These are phyloP conservation scores for Morelia viridis DNA, from an alignment of 2,797 vertebrate species.

Conservation along the genomic window DNA sequence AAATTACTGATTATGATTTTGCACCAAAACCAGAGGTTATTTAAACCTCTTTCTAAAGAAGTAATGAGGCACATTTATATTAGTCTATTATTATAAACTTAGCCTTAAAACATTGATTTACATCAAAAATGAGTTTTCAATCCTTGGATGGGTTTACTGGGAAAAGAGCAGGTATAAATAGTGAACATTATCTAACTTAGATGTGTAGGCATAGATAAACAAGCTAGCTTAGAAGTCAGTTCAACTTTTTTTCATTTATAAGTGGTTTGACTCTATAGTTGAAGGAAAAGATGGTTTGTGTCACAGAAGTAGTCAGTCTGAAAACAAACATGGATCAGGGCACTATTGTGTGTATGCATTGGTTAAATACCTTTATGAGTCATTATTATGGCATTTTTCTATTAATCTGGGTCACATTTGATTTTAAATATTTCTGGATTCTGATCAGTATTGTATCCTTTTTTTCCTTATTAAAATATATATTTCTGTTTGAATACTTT, in stretches of 20 bases:
- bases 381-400: background rate
- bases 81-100: background rate
- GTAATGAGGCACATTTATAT: background rate
- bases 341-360: background rate
- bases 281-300: background rate
- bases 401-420: background rate
- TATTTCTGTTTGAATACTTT: conserved; percentile 21
- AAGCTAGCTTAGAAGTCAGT: background rate
- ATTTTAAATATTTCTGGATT: background rate
- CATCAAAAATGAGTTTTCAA: background rate
- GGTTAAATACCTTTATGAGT: background rate
- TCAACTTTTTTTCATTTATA: background rate
- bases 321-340: background rate
- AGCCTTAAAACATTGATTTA: background rate
- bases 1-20: background rate
- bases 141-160: background rate
- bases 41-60: background rate
- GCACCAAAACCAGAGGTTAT: background rate
- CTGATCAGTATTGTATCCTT: background rate
- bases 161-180: background rate
- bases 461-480: conserved; percentile 12
- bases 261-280: background rate
- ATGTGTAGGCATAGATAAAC: background rate
- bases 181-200: background rate
- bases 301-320: background rate